Conservation (phyloP, 2,888 invertebrate species). For the Aphidius colemani region DNA sequence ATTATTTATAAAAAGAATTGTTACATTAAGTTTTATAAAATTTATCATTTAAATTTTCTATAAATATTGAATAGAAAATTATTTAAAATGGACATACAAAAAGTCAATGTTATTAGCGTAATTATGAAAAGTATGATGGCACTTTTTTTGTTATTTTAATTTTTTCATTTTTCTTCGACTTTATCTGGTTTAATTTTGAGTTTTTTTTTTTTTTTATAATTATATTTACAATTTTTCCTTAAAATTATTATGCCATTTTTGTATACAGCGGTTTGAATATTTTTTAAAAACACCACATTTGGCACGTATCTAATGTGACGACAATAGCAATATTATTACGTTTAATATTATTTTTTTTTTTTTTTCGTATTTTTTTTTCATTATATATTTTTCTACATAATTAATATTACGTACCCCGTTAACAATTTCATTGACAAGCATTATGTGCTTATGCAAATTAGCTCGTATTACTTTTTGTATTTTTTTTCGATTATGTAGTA, state of each 20-base stretch:
- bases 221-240: constrained; percentile 25
- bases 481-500: constrained; percentile 23
- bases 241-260: constrained; percentile 33
- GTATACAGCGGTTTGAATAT: constrained; percentile 34
- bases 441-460: constrained; percentile 27
- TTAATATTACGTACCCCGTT: constrained; percentile 27
- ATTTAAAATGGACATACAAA: constrained; percentile 25
- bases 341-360: constrained; percentile 10
- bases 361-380: neutral
- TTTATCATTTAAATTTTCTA: neutral
- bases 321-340: constrained; percentile 19
- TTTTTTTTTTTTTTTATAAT: constrained; percentile 11
- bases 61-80: constrained; percentile 23
- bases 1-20: too few species aligned
- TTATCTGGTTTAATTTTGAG: constrained; percentile 15
- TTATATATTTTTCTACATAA: constrained; percentile 24
- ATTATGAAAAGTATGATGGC: constrained; percentile 27
- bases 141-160: constrained; percentile 21
- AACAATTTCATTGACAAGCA: constrained; percentile 26
- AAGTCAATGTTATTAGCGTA: constrained; percentile 30
- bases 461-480: constrained; percentile 20
- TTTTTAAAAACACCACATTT: constrained; percentile 26
- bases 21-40: too few species aligned
- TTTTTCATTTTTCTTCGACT: constrained; percentile 27
- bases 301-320: constrained; percentile 30